Percentiles rank a stretch among this genome's conserved stretches.
These are phyloP conservation scores for Numenius arquata DNA, from an alignment of 2,113 vertebrate species.

Conservation along the genomic window DNA sequence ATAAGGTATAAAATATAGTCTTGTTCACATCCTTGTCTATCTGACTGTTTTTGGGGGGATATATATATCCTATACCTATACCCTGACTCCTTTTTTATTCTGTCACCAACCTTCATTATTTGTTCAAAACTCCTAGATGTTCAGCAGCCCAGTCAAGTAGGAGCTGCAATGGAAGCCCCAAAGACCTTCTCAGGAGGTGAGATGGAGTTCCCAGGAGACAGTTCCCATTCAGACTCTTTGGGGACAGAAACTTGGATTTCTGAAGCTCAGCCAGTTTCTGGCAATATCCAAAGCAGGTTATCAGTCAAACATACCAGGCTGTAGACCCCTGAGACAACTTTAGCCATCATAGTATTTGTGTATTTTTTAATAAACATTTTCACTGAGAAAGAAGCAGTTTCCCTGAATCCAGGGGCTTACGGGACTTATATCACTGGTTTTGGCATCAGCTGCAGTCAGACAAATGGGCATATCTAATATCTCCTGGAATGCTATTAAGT, in stretches of 20 bases:
- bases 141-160: background rate
- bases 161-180: background rate
- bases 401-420: background rate
- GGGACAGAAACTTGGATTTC: background rate
- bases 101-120: background rate
- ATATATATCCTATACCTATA: background rate
- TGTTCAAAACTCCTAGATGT: background rate
- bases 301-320: background rate
- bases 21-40: background rate
- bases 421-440: background rate
- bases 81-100: background rate
- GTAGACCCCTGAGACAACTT: background rate
- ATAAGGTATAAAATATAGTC: background rate
- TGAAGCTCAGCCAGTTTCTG: background rate
- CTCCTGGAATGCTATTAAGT: constrained; percentile 5
- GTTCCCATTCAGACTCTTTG: background rate
- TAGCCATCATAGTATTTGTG: background rate
- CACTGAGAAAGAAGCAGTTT: background rate
- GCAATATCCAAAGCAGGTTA: background rate
- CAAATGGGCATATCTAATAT: background rate
- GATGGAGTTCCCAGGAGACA: background rate
- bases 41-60: background rate
- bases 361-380: constrained; percentile 18
- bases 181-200: background rate
- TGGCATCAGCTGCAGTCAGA: constrained; percentile 12